Base-by-base conservation (phyloP, 2,888 invertebrate genomes). In the Steromphala cineraria region DNA sequence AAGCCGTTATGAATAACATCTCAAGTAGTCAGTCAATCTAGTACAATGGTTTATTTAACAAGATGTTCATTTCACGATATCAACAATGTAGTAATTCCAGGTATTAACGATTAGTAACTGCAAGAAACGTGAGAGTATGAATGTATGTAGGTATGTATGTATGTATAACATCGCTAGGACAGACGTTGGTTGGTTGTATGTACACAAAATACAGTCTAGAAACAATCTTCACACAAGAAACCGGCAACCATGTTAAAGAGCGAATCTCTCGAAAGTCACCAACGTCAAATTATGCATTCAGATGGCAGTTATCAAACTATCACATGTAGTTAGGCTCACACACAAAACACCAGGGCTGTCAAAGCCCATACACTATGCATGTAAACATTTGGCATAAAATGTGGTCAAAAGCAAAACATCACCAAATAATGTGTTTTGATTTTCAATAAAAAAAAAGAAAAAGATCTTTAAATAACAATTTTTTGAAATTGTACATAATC, bases 381-480 rank as follows among this genome's bases (percentile, higher is more conserved):
- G 75, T 52, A 53, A 75, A 52, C 75, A 75, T 75, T 75, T 75
- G 75, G 75, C 75, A 75, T 75, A 28, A 75, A 53, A 52, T 75
- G 75, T 53, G 53, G 53, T 53, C 75, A 75, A 75, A 75, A 75
- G 53, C 53, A 75, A 75, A 75, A 75, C 75, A 75, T 53, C 75
- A 52, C 52, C 31, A 53, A 21, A 75, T 75, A 53, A 53, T 75
- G 75, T 21, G 24, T 75, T 75, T 75, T 75, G 52, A 53, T 75
- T 75, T 15, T 53, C 21, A 75, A 24, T 56, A 24, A 56, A 56
- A 56, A 24, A 24, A 56, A 56, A 24, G 8, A 24, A 21, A 53
- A 75, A 75, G 46, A 40, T 71, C 71, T 71, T 71, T 71, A 71
- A 71, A 71, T 71, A 71, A 71, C 71, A 71, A 71, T 36, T 36